Conservation (phyloP, 2,113 vertebrate genomes). For the Antechinus stuartii region DNA sequence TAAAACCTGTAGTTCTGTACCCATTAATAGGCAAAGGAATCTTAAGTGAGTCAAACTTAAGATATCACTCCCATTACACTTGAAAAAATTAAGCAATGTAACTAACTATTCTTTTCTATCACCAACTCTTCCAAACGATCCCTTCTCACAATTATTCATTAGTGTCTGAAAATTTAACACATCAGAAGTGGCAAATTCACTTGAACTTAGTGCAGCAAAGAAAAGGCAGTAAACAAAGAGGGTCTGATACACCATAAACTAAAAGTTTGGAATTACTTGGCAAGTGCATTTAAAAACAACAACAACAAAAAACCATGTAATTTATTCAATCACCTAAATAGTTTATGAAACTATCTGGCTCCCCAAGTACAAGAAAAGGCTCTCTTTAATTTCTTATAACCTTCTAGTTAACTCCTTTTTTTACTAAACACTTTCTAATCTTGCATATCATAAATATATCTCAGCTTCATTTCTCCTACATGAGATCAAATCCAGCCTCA, state of each 20-base stretch:
- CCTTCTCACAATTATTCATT: neutral
- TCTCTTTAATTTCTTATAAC: neutral
- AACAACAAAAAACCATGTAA: neutral
- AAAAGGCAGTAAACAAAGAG: neutral
- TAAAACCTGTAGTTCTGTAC: neutral
- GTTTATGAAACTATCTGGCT: too few species aligned
- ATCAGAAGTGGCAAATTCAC: conserved; percentile 1
- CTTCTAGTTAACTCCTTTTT: neutral
- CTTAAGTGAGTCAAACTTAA: neutral
- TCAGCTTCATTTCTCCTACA: too few species aligned
- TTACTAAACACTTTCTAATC: too few species aligned
- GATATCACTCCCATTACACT: neutral
- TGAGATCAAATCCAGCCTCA: too few species aligned
- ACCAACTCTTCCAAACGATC: conserved; percentile 8
- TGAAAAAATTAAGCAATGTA: neutral
- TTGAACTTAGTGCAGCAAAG: conserved; percentile 14
- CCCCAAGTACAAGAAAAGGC: too few species aligned
- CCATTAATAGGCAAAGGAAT: neutral
- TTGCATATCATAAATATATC: too few species aligned
- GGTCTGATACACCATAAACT: neutral
- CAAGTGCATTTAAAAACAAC: neutral
- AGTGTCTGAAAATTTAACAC: conserved; percentile 29
- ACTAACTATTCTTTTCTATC: neutral
- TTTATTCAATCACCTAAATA: neutral
- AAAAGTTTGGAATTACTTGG: conserved; percentile 36